phyloP scores from a whole-genome alignment of 1,140 invertebrate genomes.

The Drosophila sulfurigaster region DNA sequence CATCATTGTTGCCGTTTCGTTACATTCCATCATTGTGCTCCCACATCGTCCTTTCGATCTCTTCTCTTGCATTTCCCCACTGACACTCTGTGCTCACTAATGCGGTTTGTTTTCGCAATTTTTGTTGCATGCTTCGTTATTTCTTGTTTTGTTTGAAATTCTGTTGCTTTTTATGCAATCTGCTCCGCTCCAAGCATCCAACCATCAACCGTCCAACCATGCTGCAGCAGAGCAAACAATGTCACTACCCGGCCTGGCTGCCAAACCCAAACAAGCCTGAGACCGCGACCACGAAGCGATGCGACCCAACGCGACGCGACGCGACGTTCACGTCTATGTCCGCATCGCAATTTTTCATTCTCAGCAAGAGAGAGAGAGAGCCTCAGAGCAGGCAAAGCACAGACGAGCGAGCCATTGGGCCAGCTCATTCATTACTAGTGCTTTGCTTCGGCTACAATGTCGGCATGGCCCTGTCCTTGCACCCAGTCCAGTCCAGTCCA shows the following conservation, averaged over 20 bases:
- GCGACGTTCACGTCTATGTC: slow-evolving; percentile 26
- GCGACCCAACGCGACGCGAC: slow-evolving; percentile 26
- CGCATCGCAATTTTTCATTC: slow-evolving; percentile 77
- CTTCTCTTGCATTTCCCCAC: background rate
- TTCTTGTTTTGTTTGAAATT: slow-evolving; percentile 75
- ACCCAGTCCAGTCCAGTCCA: slow-evolving; percentile 8
- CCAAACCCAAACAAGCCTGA: slow-evolving; percentile 81
- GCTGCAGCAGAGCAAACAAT: slow-evolving; percentile 67
- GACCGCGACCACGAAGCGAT: slow-evolving; percentile 50
- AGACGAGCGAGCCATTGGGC: slow-evolving; percentile 33
- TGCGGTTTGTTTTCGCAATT: slow-evolving; percentile 77
- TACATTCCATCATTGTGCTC: slow-evolving; percentile 56
- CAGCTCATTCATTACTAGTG: slow-evolving; percentile 74
- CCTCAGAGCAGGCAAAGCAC: slow-evolving; percentile 19
- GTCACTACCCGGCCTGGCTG: slow-evolving; percentile 76
- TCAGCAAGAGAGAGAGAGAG: slow-evolving; percentile 24
- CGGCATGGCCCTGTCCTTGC: slow-evolving; percentile 33
- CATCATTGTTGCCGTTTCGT: slow-evolving; percentile 67
- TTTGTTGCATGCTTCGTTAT: slow-evolving; percentile 76
- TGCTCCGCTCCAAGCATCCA: slow-evolving; percentile 18
- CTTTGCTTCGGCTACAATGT: slow-evolving; percentile 60
- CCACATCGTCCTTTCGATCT: background rate
- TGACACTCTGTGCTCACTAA: slow-evolving; percentile 60
- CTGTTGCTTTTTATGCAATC: slow-evolving; percentile 52
- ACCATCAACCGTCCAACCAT: slow-evolving; percentile 24